A percentile compares a stretch with the other conserved stretches of the same genome.
Conservation (phyloP, 64 coral and sea anemone species). For the Exaiptasia diaphana region DNA sequence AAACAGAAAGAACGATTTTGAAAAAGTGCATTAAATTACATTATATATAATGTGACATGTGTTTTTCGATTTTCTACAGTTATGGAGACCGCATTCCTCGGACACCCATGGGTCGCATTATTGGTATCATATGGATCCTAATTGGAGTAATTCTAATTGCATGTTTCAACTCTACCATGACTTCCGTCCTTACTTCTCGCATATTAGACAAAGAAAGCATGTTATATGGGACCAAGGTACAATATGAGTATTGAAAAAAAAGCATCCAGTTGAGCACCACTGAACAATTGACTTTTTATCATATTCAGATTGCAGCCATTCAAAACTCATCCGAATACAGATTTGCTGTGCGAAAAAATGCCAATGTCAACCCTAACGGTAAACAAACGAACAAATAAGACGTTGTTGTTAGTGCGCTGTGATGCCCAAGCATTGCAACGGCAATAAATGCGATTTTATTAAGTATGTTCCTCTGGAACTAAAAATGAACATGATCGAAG, state of each 20-base stretch:
- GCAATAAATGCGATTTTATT: too few relatives aligned
- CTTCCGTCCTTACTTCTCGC: slow-evolving; percentile 58
- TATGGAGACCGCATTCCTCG: slow-evolving; percentile 78
- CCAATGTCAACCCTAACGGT: slow-evolving; percentile 80
- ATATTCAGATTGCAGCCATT: slow-evolving; percentile 71
- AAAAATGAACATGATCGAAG: too few relatives aligned
- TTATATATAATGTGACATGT: too few relatives aligned
- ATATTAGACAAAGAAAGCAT: slow-evolving; percentile 67
- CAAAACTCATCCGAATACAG: slow-evolving; percentile 87
- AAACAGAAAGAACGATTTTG: too few relatives aligned
- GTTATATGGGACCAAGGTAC: slow-evolving; percentile 81
- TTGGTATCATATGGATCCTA: slow-evolving; percentile 72
- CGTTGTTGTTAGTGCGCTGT: too few relatives aligned
- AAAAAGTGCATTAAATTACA: too few relatives aligned
- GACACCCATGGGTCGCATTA: slow-evolving; percentile 39
- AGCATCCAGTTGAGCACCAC: neutral
- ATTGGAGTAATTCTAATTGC: slow-evolving; percentile 63
- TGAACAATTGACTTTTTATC: neutral
- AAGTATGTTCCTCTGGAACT: too few relatives aligned
- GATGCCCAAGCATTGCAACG: too few relatives aligned
- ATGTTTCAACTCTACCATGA: slow-evolving; percentile 86
- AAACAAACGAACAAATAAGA: too few relatives aligned
- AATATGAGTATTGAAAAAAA: neutral
- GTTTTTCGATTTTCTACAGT: too few relatives aligned
- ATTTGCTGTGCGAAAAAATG: slow-evolving; percentile 71